Conservation (phyloP, 1,140 invertebrate genomes). For the roundworm (Caenorhabditis elegans) region DNA sequence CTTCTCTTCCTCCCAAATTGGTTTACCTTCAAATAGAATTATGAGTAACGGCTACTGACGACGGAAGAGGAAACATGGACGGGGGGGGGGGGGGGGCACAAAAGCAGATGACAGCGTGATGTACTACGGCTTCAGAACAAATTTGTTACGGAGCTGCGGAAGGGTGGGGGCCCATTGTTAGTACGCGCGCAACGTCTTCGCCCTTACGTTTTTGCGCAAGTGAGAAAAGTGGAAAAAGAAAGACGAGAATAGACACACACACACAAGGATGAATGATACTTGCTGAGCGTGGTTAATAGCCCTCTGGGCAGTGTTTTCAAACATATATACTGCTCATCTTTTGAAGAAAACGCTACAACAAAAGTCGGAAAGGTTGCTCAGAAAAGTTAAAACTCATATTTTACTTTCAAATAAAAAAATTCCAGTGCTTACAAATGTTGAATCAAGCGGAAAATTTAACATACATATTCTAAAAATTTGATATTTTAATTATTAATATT, state of each 20-base stretch:
- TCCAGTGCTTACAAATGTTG: too few relatives aligned
- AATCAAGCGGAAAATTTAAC: too few relatives aligned
- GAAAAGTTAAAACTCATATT: too few relatives aligned
- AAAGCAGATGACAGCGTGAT: conserved; percentile 27
- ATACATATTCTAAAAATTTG: too few relatives aligned
- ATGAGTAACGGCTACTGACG: conserved; percentile 32
- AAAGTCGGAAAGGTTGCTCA: too few relatives aligned
- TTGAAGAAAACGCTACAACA: background rate
- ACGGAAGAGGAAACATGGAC: background rate
- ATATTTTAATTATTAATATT: too few relatives aligned
- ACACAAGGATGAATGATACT: conserved; percentile 22
- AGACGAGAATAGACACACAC: background rate
- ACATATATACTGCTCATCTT: conserved; percentile 26
- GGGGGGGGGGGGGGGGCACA: background rate
- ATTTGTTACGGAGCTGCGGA: background rate
- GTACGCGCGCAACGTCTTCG: background rate
- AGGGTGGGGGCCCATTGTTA: background rate
- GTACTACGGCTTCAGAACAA: conserved; percentile 9
- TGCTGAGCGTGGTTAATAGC: conserved; percentile 28
- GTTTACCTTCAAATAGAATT: conserved; percentile 32
- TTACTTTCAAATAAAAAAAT: too few relatives aligned
- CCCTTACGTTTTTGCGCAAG: background rate
- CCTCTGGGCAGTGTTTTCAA: conserved; percentile 11
- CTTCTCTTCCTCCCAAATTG: background rate
- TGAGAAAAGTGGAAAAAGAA: background rate